phyloP scores from a whole-genome alignment of 2,113 vertebrate genomes.

The Echinops telfairi region DNA sequence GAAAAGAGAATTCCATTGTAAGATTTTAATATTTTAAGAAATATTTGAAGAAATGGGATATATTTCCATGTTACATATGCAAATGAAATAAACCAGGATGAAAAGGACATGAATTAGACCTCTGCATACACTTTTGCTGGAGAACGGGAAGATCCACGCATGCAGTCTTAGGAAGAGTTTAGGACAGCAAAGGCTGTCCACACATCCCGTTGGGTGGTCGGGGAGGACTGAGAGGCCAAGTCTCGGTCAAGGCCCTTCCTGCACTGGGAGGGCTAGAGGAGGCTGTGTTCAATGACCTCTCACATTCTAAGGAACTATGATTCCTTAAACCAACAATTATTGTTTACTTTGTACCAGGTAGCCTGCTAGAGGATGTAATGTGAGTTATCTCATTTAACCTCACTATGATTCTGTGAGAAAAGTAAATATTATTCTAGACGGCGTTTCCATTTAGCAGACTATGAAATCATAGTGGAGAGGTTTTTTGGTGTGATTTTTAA shows the following conservation, averaged over 20 bases:
- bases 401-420: neutral
- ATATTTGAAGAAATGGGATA: no score
- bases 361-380: neutral
- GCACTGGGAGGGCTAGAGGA: neutral
- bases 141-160: neutral
- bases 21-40: no score
- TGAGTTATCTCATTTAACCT: slow-evolving; percentile 57
- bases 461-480: slow-evolving; percentile 25
- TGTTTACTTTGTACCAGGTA: slow-evolving; percentile 15
- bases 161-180: neutral
- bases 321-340: slow-evolving; percentile 41
- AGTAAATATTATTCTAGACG: slow-evolving; percentile 40
- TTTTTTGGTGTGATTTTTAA: neutral
- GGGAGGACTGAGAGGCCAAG: neutral
- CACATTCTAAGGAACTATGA: neutral
- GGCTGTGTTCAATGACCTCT: slow-evolving; percentile 18
- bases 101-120: slow-evolving; percentile 4
- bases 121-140: neutral
- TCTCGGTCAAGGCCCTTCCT: neutral
- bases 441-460: slow-evolving; percentile 29
- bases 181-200: neutral
- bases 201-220: neutral
- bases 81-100: neutral
- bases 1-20: neutral
- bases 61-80: no score